These are phyloP conservation scores for Medauroidea extradentata DNA, from an alignment of 1,140 invertebrate species.

Conservation along the genomic window DNA sequence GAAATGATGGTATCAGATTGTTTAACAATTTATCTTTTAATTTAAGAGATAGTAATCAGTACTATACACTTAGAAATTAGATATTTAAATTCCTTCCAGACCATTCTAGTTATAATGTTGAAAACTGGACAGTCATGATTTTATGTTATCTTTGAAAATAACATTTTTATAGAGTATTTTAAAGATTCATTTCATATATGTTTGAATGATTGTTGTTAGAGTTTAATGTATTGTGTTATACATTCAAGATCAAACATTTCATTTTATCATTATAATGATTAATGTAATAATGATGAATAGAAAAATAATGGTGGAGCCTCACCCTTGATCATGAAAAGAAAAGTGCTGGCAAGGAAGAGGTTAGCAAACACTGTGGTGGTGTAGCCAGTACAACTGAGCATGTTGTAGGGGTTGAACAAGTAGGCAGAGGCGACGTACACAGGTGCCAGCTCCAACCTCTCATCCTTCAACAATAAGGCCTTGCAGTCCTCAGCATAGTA, in stretches of 20 bases:
- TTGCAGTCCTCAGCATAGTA: constrained; percentile 55
- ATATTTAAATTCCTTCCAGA: too few relatives aligned
- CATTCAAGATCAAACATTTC: neutral
- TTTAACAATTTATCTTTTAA: too few relatives aligned
- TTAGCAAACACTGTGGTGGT: constrained; percentile 91
- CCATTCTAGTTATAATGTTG: too few relatives aligned
- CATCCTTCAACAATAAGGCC: constrained; percentile 52
- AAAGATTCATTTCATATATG: too few relatives aligned
- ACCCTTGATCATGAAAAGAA: constrained; percentile 66
- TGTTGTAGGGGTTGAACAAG: constrained; percentile 88
- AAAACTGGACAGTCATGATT: too few relatives aligned
- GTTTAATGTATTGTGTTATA: too few relatives aligned
- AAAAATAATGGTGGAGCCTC: neutral
- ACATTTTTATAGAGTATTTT: too few relatives aligned
- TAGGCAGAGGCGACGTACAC: constrained; percentile 74
- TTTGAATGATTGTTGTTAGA: too few relatives aligned
- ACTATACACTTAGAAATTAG: too few relatives aligned
- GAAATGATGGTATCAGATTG: too few relatives aligned
- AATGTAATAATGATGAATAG: neutral
- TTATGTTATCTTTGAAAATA: too few relatives aligned
- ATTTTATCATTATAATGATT: neutral
- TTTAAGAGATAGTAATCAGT: too few relatives aligned
- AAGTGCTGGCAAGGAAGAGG: constrained; percentile 64
- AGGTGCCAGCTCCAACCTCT: constrained; percentile 51
- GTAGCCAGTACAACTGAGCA: constrained; percentile 84